Evolutionary conservation across 2,797 vertebrate genomes (phyloP).

Genomic region (Mormyrus proboscirostris): DNA sequence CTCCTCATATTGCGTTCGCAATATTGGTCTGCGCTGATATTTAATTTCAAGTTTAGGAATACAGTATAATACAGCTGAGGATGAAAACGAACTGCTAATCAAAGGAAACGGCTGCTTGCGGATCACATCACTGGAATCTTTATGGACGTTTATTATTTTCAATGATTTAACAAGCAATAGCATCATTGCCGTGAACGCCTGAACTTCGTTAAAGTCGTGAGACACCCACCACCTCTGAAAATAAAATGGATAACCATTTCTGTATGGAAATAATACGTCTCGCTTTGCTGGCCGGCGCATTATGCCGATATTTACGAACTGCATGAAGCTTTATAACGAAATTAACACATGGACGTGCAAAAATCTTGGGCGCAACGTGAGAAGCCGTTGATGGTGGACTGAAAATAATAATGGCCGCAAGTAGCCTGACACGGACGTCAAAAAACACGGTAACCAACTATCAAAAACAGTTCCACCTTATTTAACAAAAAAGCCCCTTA

Average conservation of each 20-base stretch:
- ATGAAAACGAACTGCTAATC: neutral
- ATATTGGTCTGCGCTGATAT: neutral
- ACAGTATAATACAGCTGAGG: neutral
- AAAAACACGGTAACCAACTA: neutral
- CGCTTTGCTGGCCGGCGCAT: neutral
- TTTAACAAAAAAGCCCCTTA: neutral
- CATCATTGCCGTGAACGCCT: neutral
- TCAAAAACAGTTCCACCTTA: neutral
- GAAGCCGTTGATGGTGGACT: neutral
- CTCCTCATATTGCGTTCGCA: neutral
- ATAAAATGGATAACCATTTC: neutral
- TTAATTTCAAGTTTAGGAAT: neutral
- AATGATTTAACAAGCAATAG: neutral
- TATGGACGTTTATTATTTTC: neutral
- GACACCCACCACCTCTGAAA: neutral
- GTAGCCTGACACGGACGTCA: neutral
- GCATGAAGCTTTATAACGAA: neutral
- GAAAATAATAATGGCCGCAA: constrained; percentile 11
- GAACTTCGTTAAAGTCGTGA: constrained; percentile 3
- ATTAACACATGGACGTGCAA: constrained; percentile 12
- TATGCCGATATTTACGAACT: neutral
- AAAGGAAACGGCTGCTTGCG: neutral
- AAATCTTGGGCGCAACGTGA: neutral
- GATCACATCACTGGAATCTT: neutral
- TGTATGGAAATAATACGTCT: neutral